These are phyloP conservation scores for Solenopsis fugax DNA, from an alignment of 1,140 invertebrate genomes.

Conservation along the genomic window DNA sequence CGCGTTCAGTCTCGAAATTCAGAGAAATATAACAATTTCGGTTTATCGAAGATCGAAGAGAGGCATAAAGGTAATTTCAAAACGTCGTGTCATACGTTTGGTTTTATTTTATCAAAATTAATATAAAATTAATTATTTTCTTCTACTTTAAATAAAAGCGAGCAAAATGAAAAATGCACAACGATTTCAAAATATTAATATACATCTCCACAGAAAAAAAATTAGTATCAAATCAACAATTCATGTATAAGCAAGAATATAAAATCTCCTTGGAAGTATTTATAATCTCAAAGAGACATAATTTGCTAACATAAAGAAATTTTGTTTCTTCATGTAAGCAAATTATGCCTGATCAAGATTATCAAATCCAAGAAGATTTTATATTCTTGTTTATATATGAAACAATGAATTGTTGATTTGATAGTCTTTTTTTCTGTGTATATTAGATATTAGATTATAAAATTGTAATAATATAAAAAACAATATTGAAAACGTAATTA, in stretches of 20 bases:
- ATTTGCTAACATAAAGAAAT: no score
- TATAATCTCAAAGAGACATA: no score
- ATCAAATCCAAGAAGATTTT: no score
- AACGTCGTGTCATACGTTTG: background rate
- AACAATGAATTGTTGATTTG: no score
- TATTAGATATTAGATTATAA: background rate
- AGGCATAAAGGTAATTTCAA: background rate
- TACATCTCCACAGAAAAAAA: no score
- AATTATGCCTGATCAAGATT: no score
- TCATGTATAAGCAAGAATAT: no score
- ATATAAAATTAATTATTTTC: background rate
- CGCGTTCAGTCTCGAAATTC: background rate
- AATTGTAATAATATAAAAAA: background rate
- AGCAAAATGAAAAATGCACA: background rate
- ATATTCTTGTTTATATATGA: no score
- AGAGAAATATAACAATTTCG: background rate
- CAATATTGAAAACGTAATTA: background rate
- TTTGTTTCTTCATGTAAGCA: no score
- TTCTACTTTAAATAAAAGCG: background rate
- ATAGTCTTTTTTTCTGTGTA: no score
- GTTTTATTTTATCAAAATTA: background rate
- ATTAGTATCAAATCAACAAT: no score
- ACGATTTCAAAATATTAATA: background rate
- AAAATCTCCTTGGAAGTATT: no score
- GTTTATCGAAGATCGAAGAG: background rate